Conservation (phyloP, 2,113 vertebrate species). For the Triplophysa rosa region DNA sequence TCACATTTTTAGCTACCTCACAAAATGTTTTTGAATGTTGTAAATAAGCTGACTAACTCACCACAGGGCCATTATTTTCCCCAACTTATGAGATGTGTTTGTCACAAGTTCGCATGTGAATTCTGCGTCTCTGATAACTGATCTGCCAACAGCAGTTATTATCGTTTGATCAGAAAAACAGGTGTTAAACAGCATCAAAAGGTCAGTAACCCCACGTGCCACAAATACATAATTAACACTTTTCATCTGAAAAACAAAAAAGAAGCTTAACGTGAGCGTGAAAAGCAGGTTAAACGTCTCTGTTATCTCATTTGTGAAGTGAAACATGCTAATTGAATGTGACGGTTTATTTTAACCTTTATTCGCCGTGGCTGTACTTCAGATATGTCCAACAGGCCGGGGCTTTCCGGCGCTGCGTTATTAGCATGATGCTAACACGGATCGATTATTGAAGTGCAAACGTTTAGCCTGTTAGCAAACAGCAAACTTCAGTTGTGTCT, state of each 20-base stretch:
- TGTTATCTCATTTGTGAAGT: constrained; percentile 49
- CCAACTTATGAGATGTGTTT: too few relatives aligned
- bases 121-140: too few relatives aligned
- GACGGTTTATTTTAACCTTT: constrained; percentile 38
- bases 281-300: constrained; percentile 51
- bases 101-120: too few relatives aligned
- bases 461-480: constrained; percentile 53
- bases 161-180: not conserved
- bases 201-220: constrained; percentile 23
- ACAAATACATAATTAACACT: constrained; percentile 38
- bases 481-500: constrained; percentile 56
- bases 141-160: not conserved
- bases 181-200: constrained; percentile 14
- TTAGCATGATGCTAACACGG: constrained; percentile 62
- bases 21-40: too few relatives aligned
- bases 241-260: not conserved
- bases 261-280: not conserved
- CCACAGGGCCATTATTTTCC: too few relatives aligned
- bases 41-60: too few relatives aligned
- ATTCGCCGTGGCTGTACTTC: constrained; percentile 52
- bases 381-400: constrained; percentile 53
- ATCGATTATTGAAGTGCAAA: constrained; percentile 57
- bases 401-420: constrained; percentile 61
- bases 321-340: constrained; percentile 46
- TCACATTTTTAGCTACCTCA: too few relatives aligned